Conservation (phyloP, 2,113 vertebrate species). For the Prochilodus magdalenae region DNA sequence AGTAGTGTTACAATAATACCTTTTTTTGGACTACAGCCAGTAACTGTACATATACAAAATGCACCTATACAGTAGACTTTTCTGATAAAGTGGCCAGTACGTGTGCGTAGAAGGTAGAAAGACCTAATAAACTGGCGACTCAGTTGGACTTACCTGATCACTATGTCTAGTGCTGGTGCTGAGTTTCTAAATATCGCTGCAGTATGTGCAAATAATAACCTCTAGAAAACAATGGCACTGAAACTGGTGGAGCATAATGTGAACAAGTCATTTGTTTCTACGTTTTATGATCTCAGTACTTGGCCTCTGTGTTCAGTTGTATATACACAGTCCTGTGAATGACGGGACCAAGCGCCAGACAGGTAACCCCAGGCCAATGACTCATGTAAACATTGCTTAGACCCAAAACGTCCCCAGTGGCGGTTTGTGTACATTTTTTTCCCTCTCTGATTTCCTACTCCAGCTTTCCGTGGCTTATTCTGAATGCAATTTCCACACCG, state of each 20-base stretch:
- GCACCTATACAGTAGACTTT: too few species aligned
- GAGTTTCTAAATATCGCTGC: background rate
- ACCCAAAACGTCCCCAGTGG: constrained; percentile 10
- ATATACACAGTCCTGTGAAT: background rate
- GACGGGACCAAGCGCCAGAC: constrained; percentile 26
- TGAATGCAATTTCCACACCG: background rate
- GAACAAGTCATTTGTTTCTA: background rate
- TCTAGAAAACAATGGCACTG: background rate
- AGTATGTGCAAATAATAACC: background rate
- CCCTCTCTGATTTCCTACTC: constrained; percentile 1
- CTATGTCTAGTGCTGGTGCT: background rate
- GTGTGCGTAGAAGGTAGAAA: too few species aligned
- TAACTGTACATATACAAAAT: too few species aligned
- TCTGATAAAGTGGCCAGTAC: too few species aligned
- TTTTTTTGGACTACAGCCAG: too few species aligned
- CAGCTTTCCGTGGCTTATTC: background rate
- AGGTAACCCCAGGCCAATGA: constrained; percentile 17
- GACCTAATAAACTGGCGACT: background rate
- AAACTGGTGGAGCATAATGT: background rate
- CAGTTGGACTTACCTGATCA: background rate
- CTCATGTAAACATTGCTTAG: constrained; percentile 33
- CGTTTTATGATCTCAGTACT: background rate
- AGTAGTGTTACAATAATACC: too few species aligned
- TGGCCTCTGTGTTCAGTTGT: background rate
- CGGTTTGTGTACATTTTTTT: constrained; percentile 14